Conservation (phyloP, 2,113 vertebrate species). For the Ceratotherium simum region DNA sequence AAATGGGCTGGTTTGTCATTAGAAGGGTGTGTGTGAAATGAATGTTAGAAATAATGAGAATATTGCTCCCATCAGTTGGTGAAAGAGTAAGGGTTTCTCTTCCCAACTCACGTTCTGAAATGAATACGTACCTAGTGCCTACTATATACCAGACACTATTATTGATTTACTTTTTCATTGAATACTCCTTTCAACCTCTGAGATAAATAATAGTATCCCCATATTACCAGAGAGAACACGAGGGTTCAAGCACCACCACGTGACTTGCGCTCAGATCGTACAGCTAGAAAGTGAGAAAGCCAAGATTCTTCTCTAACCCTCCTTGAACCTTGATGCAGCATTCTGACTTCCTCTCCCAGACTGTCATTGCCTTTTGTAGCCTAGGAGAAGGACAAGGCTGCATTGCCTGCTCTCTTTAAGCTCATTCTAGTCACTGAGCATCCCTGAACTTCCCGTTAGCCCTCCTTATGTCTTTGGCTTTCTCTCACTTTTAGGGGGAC, state of each 20-base stretch:
- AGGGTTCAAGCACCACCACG: not conserved
- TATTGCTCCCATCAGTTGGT: not conserved
- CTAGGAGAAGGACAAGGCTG: not conserved
- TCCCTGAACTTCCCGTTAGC: not conserved
- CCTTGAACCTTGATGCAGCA: not conserved
- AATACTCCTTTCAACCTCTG: not conserved
- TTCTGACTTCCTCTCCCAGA: not conserved
- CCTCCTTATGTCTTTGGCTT: not conserved
- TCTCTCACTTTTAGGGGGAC: not conserved
- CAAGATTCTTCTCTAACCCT: not conserved
- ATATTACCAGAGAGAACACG: conserved; percentile 4
- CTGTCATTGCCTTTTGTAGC: not conserved
- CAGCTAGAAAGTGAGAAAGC: not conserved
- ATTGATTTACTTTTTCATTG: not conserved
- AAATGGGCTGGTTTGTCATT: not conserved
- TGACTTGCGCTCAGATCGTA: not conserved
- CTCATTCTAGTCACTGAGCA: not conserved
- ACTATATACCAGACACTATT: not conserved
- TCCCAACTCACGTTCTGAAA: not conserved
- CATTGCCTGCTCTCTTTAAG: not conserved
- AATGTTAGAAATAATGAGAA: not conserved
- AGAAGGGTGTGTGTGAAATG: not conserved
- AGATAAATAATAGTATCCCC: not conserved
- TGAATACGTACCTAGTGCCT: not conserved
- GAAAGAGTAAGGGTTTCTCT: not conserved